phyloP scores from a whole-genome alignment of 2,797 vertebrate species.

The Ctenosaura bakeri region DNA sequence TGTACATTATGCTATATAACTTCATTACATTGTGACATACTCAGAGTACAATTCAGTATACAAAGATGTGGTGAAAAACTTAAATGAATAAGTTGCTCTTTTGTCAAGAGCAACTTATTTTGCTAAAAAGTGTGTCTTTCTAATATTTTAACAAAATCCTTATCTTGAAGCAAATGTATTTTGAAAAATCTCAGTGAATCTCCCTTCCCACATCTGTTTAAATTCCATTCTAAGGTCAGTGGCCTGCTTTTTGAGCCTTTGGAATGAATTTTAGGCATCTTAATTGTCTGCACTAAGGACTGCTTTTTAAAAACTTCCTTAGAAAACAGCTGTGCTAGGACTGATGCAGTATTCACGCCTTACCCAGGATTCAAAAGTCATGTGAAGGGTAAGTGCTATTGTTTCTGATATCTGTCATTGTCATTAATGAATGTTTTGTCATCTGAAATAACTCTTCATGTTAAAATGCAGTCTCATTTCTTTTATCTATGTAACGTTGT shows the following conservation, averaged over 20 bases:
- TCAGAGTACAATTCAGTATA: background rate
- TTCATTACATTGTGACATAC: background rate
- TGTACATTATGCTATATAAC: background rate
- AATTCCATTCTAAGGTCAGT: background rate
- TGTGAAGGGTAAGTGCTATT: conserved; percentile 88
- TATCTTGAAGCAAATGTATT: background rate
- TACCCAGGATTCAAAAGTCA: conserved; percentile 99
- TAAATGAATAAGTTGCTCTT: background rate
- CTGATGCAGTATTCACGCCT: conserved; percentile 96
- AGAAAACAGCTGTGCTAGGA: conserved; percentile 99
- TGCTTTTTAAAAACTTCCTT: conserved; percentile 62
- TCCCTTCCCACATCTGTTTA: background rate
- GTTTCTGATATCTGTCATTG: conserved; percentile 25
- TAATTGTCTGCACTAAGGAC: conserved; percentile 30
- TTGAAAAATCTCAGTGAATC: background rate
- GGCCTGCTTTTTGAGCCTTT: background rate
- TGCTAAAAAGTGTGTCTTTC: background rate
- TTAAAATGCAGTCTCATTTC: background rate
- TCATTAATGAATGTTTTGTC: background rate
- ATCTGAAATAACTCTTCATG: background rate
- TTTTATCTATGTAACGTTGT: background rate
- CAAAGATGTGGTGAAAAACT: background rate
- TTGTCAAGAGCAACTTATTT: background rate
- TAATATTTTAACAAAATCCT: background rate
- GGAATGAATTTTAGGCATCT: background rate